Evolutionary conservation across 2,888 invertebrate genomes (phyloP), one percentile per base, ranked within the genome.

Genomic region (Diarsia rubi): DNA sequence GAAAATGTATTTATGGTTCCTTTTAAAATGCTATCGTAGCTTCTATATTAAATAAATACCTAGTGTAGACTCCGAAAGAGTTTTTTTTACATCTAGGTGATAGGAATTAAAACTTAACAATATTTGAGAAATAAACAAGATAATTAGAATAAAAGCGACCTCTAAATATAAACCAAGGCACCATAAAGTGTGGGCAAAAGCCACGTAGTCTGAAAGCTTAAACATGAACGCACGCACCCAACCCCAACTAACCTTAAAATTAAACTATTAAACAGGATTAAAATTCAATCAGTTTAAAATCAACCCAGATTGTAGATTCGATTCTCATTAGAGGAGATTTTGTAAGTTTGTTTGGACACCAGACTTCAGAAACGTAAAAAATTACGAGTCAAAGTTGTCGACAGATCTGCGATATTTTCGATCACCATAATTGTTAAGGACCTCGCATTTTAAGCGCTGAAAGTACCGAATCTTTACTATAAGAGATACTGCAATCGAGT

Each of bases 371-470:
- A 24, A 21, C 31, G 21, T 8, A 64, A 44, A 44, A 49, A 49
- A 72, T 49, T 42, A 57, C n/a, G 21, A 45, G 54, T 44, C 19
- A 31, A 57, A n/a, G 49, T 59, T 49, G 60, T 60, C 65, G 27
- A 5, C 59, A 76, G 49, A 77, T 31, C 52, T 64, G 71, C 57
- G 69, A 24, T 62, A 54, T 21, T 67, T 62, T 42, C 73, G 49
- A 81, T 69, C 59, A 47, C 47, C 71, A 75, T 52, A 57, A 57
- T n/a, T n/a, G n/a, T 75, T 71, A 84, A 85, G 74, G 63, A 83
- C 62, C 69, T 72, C 52, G 24, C 69, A 62, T 83, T 73, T 31
- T 54, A 68, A 65, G 59, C 44, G 52, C 49, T 37, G 42, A 64
- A 76, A 76, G 54, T 63, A 72, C 71, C 64, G 66, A 75, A 75